phyloP scores from a whole-genome alignment of 2,888 invertebrate genomes.

The Calephelis perditalis region DNA sequence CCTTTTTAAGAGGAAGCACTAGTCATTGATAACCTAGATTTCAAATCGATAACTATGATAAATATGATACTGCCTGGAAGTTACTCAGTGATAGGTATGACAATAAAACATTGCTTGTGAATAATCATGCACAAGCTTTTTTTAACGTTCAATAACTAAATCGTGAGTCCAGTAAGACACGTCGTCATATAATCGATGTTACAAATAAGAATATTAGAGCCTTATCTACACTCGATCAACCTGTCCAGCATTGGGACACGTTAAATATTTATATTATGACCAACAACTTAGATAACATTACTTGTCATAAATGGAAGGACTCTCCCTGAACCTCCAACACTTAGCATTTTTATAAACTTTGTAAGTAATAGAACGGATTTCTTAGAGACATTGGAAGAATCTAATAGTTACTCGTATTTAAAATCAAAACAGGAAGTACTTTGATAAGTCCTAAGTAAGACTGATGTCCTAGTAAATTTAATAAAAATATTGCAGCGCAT shows the following conservation, averaged over 20 bases:
- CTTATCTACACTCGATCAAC: slow-evolving; percentile 20
- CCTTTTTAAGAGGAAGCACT: slow-evolving; percentile 14
- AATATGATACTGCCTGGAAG: slow-evolving; percentile 17
- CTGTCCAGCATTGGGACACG: slow-evolving; percentile 25
- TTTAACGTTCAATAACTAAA: too few species aligned
- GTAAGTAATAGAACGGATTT: slow-evolving; percentile 23
- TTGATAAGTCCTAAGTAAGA: too few species aligned
- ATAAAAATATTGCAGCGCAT: too few species aligned
- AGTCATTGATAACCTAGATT: slow-evolving; percentile 23
- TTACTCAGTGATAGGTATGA: too few species aligned
- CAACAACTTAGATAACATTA: slow-evolving; percentile 20
- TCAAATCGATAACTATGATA: slow-evolving; percentile 22
- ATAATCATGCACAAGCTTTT: too few species aligned
- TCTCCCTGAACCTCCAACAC: slow-evolving; percentile 17
- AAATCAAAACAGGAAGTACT: too few species aligned
- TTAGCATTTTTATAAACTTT: slow-evolving; percentile 21
- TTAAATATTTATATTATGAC: slow-evolving; percentile 22
- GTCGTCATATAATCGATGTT: too few species aligned
- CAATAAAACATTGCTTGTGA: too few species aligned
- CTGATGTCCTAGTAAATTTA: too few species aligned
- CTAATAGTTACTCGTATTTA: too few species aligned
- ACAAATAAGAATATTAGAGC: too few species aligned
- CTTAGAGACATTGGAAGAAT: slow-evolving; percentile 22
- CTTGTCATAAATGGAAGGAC: slow-evolving; percentile 24
- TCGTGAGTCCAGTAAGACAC: too few species aligned